phyloP scores from a whole-genome alignment of 92 coral and sea anemone genomes.

The Meandrina meandrites region DNA sequence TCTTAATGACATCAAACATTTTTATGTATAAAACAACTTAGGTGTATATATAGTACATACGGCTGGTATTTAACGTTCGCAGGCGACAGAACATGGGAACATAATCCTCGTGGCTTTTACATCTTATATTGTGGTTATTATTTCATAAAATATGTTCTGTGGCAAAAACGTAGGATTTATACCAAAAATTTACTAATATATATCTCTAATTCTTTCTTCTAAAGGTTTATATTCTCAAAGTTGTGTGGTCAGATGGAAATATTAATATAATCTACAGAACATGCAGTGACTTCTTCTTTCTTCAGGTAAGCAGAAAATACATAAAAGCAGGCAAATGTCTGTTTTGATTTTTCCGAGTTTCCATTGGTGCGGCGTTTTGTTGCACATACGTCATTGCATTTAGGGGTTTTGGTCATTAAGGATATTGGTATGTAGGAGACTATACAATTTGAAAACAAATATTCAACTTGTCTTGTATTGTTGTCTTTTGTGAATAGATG shows the following conservation, averaged over 20 bases:
- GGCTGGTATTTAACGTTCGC: background rate
- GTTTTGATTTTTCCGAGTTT: background rate
- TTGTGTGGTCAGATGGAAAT: constrained; percentile 68
- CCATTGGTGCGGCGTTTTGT: background rate
- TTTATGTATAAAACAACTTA: background rate
- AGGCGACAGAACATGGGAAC: background rate
- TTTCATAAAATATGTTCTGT: background rate
- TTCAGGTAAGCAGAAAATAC: constrained; percentile 41
- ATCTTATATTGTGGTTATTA: background rate
- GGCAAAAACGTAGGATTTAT: background rate
- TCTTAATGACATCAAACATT: no score
- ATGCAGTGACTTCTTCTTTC: constrained; percentile 59
- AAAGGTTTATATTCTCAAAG: constrained; percentile 65
- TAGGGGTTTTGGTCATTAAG: background rate
- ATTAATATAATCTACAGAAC: constrained; percentile 66
- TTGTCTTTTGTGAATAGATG: background rate
- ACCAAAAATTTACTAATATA: background rate
- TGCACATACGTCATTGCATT: background rate
- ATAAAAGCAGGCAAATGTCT: background rate
- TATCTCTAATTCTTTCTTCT: background rate
- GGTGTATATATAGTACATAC: background rate
- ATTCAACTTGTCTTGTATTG: background rate
- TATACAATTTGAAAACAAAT: background rate
- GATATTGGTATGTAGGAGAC: background rate
- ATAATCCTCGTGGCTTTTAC: background rate